A percentile compares a stretch with the other conserved stretches of the same genome.
These are phyloP conservation scores for Sebastes taczanowskii DNA, from an alignment of 2,797 vertebrate species.

Conservation along the genomic window DNA sequence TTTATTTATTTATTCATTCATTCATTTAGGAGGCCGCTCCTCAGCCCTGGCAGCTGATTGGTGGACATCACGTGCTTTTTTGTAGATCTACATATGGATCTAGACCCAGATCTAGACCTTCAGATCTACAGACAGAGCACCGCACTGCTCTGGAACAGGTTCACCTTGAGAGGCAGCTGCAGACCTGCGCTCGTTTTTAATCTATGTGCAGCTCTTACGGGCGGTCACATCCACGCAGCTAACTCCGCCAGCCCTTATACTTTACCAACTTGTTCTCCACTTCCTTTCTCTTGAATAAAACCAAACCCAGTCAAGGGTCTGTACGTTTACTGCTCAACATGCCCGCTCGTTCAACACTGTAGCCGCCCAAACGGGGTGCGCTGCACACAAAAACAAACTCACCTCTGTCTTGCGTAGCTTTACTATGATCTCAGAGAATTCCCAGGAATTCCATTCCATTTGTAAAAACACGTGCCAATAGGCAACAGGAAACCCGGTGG, in stretches of 20 bases:
- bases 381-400: not conserved
- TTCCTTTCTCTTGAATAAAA: not conserved
- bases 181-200: not conserved
- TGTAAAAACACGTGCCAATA: not conserved
- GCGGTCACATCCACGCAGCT: not conserved
- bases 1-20: no score
- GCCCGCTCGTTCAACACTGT: fast-evolving
- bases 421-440: no score
- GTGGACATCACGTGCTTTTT: not conserved
- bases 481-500: not conserved
- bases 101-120: no score
- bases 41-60: conserved; percentile 26
- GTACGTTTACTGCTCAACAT: not conserved
- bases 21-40: conserved; percentile 19
- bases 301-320: fast-evolving
- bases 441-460: no score
- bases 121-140: no score
- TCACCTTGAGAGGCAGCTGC: no score
- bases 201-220: fast-evolving
- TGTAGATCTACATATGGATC: no score
- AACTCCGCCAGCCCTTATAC: no score
- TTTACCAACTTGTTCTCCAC: no score
- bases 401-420: no score
- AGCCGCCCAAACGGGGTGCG: not conserved
- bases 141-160: no score